Percentiles rank a stretch among this genome's conserved stretches.
Conservation (phyloP, 2,797 vertebrate species). For the Loriculus beryllinus region DNA sequence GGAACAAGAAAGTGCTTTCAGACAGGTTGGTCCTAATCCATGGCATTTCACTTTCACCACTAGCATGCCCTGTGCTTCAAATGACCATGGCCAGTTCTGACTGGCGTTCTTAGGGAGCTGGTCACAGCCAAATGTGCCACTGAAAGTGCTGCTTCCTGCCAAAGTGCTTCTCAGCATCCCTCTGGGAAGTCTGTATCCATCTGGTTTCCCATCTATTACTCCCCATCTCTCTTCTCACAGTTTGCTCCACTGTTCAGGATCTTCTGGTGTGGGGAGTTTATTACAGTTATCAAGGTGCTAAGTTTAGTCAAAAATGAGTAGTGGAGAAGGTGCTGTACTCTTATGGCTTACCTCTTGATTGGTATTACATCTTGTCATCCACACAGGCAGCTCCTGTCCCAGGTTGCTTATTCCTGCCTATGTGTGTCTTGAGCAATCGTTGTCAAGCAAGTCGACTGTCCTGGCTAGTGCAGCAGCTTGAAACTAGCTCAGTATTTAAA, state of each 20-base stretch:
- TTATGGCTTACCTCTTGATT: not conserved
- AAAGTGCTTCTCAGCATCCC: not conserved
- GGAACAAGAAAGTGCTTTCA: not conserved
- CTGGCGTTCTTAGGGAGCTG: not conserved
- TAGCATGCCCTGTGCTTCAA: too few species aligned
- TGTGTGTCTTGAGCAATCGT: not conserved
- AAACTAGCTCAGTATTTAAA: not conserved
- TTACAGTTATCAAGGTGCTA: not conserved
- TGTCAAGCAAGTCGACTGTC: not conserved
- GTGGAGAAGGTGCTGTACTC: not conserved
- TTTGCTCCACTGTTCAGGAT: not conserved
- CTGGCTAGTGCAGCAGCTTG: not conserved
- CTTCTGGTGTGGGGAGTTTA: not conserved
- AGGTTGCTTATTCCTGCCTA: not conserved
- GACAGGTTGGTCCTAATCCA: not conserved
- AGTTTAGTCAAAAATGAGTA: not conserved
- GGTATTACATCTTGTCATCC: not conserved
- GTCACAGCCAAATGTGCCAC: not conserved
- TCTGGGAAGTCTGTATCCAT: not conserved
- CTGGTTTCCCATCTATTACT: not conserved
- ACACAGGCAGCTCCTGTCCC: not conserved
- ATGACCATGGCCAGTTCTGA: fast-evolving
- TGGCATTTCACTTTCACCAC: not conserved
- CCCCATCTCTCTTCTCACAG: not conserved
- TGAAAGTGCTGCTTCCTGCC: not conserved